These are phyloP conservation scores for Epicampocera succincta DNA, from an alignment of 2,888 invertebrate species.

Conservation along the genomic window DNA sequence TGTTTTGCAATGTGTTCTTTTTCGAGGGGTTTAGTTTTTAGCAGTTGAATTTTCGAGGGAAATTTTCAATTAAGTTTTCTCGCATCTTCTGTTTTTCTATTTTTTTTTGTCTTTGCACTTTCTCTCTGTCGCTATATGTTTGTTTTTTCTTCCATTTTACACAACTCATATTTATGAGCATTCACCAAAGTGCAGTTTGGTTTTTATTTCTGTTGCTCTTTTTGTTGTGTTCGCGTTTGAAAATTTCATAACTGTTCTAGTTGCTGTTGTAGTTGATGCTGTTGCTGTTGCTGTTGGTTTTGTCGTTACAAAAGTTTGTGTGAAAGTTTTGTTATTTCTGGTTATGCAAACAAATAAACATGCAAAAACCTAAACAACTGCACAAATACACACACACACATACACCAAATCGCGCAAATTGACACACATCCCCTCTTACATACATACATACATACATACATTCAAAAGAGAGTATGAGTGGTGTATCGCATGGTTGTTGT, in stretches of 20 bases:
- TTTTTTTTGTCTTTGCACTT: not conserved
- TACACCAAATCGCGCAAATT: not conserved
- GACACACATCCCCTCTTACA: too few relatives aligned
- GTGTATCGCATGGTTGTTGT: constrained; percentile 10
- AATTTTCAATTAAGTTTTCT: constrained; percentile 64
- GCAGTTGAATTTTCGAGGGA: constrained; percentile 58
- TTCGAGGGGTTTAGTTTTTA: constrained; percentile 21
- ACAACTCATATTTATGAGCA: constrained; percentile 56
- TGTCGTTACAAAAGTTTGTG: constrained; percentile 28
- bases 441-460: not conserved
- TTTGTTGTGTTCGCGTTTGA: constrained; percentile 13
- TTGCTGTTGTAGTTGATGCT: constrained; percentile 21
- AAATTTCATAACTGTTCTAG: constrained; percentile 44
- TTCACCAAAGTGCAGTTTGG: constrained; percentile 58
- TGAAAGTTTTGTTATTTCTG: constrained; percentile 29
- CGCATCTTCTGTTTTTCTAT: constrained; percentile 17
- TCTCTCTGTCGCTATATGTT: not conserved
- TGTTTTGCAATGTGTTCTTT: constrained; percentile 44
- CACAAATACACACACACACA: constrained; percentile 3
- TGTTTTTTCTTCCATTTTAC: not conserved
- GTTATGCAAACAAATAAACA: constrained; percentile 45
- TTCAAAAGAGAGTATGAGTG: not conserved
- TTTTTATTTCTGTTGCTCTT: constrained; percentile 22
- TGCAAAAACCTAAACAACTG: not conserved
- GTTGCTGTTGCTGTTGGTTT: constrained; percentile 12